Conservation (phyloP, 2,888 invertebrate species). For the Pseudolycoriella hygida region DNA sequence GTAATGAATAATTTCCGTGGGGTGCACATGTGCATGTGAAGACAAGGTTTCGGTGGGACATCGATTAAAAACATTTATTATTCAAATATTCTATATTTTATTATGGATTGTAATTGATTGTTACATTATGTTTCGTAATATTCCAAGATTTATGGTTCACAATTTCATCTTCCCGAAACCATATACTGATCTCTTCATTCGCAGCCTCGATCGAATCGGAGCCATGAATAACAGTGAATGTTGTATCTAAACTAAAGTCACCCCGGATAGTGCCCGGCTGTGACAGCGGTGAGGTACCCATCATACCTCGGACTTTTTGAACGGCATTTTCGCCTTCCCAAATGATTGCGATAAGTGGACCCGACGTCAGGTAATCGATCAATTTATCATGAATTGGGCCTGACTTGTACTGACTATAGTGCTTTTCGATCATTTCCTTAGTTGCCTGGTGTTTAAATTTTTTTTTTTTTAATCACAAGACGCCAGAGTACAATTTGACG, state of each 20-base stretch:
- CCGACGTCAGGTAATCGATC: neutral
- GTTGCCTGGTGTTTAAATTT: neutral
- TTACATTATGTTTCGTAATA: neutral
- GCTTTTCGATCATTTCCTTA: neutral
- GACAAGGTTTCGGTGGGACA: too few relatives aligned
- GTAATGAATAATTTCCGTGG: too few relatives aligned
- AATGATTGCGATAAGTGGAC: neutral
- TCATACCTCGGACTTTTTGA: neutral
- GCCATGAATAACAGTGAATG: neutral
- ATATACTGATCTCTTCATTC: neutral
- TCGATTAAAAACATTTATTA: too few relatives aligned
- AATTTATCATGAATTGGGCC: neutral
- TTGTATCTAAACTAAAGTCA: neutral
- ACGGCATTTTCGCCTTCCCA: conserved; percentile 1
- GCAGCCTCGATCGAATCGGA: neutral
- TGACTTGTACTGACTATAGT: neutral
- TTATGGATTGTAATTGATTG: too few relatives aligned
- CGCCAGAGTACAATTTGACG: too few relatives aligned
- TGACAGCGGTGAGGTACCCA: neutral
- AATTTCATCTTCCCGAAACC: neutral
- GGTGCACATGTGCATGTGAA: too few relatives aligned
- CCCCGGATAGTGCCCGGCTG: neutral
- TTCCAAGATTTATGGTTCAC: too few relatives aligned
- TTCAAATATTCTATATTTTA: too few relatives aligned
- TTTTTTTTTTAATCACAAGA: neutral